Evolutionary conservation across 2,113 vertebrate genomes (phyloP).

Genomic region (Daubentonia madagascariensis): DNA sequence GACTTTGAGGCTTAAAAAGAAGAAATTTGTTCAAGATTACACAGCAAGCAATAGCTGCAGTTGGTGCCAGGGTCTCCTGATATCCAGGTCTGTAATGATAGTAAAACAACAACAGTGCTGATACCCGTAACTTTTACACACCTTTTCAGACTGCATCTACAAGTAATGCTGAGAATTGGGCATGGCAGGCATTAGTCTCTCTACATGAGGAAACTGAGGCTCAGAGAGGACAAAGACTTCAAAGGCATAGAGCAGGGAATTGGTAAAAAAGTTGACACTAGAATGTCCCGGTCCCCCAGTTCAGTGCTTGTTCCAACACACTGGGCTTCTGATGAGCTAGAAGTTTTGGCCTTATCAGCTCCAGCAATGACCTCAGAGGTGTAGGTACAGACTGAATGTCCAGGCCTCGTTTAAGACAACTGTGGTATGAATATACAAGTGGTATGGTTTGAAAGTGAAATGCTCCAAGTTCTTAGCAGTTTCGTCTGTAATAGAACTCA

Average conservation of each 20-base stretch:
- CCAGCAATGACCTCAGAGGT: background rate
- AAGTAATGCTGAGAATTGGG: accelerated
- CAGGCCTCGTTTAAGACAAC: background rate
- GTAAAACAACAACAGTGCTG: accelerated
- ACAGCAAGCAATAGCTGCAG: too few species aligned
- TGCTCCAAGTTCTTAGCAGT: background rate
- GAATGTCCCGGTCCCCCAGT: accelerated
- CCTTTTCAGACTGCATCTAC: accelerated
- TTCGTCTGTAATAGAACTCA: accelerated
- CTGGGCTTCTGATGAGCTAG: background rate
- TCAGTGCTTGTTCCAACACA: background rate
- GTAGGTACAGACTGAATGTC: background rate
- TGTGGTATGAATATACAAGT: accelerated
- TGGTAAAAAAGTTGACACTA: background rate
- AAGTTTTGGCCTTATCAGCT: accelerated
- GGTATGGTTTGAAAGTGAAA: accelerated
- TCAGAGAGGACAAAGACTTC: background rate
- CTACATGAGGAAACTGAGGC: background rate
- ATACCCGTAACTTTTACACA: accelerated
- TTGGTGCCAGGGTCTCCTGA: background rate
- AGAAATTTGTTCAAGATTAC: background rate
- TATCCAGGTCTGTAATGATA: accelerated
- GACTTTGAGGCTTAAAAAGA: background rate
- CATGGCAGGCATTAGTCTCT: background rate
- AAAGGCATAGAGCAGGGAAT: background rate